Base-by-base conservation (phyloP, 2,888 invertebrate species). In the Sipha maydis region DNA sequence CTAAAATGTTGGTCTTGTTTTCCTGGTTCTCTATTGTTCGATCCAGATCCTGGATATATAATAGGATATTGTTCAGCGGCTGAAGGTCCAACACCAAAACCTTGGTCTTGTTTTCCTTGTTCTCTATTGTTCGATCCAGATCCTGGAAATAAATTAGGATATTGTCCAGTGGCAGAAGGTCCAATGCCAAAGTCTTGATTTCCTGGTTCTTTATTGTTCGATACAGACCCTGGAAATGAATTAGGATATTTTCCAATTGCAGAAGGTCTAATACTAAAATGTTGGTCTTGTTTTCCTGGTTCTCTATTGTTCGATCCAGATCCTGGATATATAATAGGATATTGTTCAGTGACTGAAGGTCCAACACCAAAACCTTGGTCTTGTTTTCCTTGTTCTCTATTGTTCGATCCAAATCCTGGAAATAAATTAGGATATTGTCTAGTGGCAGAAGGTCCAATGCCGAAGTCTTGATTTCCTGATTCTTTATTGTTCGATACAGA, bases 371-470 rank as follows among this genome's bases (percentile, higher is more conserved):
- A 21, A 14, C 73, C 69, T 83, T 85, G 19, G 28, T 89, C 19
- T 89, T 88, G 21, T 83, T 85, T 75, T 80, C 90, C 82, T 8
- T 41, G 61, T 21, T n/a, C 11, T 34, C 83, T 89, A 48, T 85
- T 41, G 48, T 21, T 48, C 21, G 69, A 83, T 38, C 54, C 83
- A n/a, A 14, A 75, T 28, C 19, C 25, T 25, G 76, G 3, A 28
- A 67, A 9, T 19, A 31, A 67, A 84, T 17, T 21, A 1, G 84
- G 75, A 61, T 61, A 73, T 34, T 83, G 71, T 17, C 8, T 19
- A 73, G n/a, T 14, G 1, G n/a, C 0, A 54, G 19, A n/a, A 56
- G 61, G 9, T 61, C 21, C 31, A 31, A 31, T 54, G 21, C 19
- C 83, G n/a, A 61, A 21, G 0, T 54, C 69, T 78, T 28, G 79